Evolutionary conservation across 2,113 vertebrate genomes (phyloP).

Genomic region (Bostrychus sinensis): DNA sequence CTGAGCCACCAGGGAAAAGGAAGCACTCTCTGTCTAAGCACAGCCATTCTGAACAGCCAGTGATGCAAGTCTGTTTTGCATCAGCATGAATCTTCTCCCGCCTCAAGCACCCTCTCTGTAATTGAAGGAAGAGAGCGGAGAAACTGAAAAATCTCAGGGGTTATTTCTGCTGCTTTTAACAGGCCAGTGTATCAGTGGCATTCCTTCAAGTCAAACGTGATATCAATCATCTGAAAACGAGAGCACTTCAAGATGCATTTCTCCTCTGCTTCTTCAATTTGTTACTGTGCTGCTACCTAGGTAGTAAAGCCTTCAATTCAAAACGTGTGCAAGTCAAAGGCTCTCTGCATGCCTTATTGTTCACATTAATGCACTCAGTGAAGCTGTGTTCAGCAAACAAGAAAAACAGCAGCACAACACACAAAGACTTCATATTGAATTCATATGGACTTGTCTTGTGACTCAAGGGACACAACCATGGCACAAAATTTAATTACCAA

Average conservation of each 20-base stretch:
- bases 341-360: not conserved
- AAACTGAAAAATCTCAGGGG: constrained; percentile 44
- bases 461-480: constrained; percentile 14
- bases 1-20: constrained; percentile 23
- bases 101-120: constrained; percentile 43
- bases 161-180: constrained; percentile 53
- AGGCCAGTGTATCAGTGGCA: constrained; percentile 42
- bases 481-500: constrained; percentile 29
- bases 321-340: constrained; percentile 10
- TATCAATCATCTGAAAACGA: constrained; percentile 62
- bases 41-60: constrained; percentile 47
- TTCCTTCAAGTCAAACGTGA: constrained; percentile 57
- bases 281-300: not conserved
- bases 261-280: constrained; percentile 6
- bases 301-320: constrained; percentile 9
- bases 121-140: constrained; percentile 47
- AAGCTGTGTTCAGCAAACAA: constrained; percentile 33
- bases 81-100: constrained; percentile 47
- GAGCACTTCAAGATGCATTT: constrained; percentile 33
- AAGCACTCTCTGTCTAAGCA: constrained; percentile 22
- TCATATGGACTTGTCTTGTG: constrained; percentile 31
- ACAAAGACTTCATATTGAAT: constrained; percentile 18
- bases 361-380: constrained; percentile 12
- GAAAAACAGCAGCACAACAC: constrained; percentile 13
- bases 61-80: constrained; percentile 60